Evolutionary conservation across 2,113 vertebrate genomes (phyloP), one percentile per base, ranked within the genome.

Genomic region (Corythaeola cristata): DNA sequence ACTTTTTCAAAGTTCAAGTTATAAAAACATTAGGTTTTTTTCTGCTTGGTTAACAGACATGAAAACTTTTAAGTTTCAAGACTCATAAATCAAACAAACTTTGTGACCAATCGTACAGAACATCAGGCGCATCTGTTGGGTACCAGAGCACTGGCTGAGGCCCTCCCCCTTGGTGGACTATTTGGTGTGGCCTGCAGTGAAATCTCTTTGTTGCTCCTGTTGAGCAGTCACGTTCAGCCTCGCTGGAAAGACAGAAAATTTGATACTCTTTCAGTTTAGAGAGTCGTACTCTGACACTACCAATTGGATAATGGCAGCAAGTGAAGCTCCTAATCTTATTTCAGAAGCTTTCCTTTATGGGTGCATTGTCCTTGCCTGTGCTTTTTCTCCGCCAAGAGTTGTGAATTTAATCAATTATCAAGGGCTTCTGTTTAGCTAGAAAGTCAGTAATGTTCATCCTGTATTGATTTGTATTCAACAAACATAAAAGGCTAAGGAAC

Each of bases 41-140:
- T 9, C 56, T 84, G 16, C 33, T 72, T 89, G 27, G 4, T 75
- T 21, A 80, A 24, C 17, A 33, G 27, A 8, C 19, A 14, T 8
- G 6, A 64, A 73, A 64, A 4, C 2, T 12, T 12, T 41, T 45
- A 24, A 27, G 26, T 81, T 74, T 74, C 59, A 82, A 75, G 30
- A 75, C 7, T 4, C 1, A 0, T 53, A 50, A 84, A 10, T 81
- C n/a, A 63, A 67, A 32, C 45, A 58, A 58, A 56, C 28, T 67
- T 52, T 0, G 0, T 73, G 21, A n/a, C n/a, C 39, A 67, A 3
- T 47, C 0, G 0, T 52, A 72, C 4, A 71, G 47, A 93, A 28
- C 9, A 77, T 16, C 52, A 60, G 33, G 45, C 1, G 3, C 28
- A 24, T 84, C 23, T 44, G 7, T 27, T 90, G 45, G 30, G 19